These are phyloP conservation scores for Cinclus mexicanus DNA, from an alignment of 2,113 vertebrate genomes.

Conservation along the genomic window DNA sequence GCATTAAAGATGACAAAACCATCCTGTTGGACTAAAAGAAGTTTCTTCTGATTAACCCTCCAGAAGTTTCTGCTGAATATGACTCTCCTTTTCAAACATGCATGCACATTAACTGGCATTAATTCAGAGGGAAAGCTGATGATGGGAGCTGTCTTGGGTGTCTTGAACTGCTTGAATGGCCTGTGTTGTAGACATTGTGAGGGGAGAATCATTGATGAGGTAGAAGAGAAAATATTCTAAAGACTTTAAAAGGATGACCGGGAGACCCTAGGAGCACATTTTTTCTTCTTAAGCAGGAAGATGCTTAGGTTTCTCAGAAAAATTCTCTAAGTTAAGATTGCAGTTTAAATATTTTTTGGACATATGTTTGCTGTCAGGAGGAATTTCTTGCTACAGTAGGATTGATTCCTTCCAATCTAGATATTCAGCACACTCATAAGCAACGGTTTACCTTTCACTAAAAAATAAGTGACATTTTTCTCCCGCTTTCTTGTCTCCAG, in stretches of 20 bases:
- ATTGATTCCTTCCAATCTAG: neutral
- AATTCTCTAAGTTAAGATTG: neutral
- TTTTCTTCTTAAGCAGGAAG: neutral
- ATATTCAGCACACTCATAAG: neutral
- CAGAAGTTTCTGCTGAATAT: constrained; percentile 31
- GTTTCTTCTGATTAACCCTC: constrained; percentile 19
- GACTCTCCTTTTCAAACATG: constrained; percentile 7
- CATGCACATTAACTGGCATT: constrained; percentile 8
- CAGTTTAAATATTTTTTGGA: neutral
- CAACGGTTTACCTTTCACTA: neutral
- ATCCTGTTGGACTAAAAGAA: constrained; percentile 1
- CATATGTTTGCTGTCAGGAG: neutral
- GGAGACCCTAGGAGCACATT: neutral
- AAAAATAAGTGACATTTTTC: neutral
- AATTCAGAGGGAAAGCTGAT: constrained; percentile 27
- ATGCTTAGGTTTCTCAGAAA: neutral
- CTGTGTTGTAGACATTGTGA: neutral
- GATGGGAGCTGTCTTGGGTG: neutral
- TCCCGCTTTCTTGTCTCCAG: neutral
- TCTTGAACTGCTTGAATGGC: neutral
- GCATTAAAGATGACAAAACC: constrained; percentile 22
- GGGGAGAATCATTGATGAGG: neutral
- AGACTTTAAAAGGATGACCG: neutral
- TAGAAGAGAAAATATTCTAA: neutral
- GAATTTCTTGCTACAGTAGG: neutral